Percentiles rank a stretch among this genome's conserved stretches.
Conservation (phyloP, 2,888 invertebrate species). For the Drosophila pseudotalamancana region DNA sequence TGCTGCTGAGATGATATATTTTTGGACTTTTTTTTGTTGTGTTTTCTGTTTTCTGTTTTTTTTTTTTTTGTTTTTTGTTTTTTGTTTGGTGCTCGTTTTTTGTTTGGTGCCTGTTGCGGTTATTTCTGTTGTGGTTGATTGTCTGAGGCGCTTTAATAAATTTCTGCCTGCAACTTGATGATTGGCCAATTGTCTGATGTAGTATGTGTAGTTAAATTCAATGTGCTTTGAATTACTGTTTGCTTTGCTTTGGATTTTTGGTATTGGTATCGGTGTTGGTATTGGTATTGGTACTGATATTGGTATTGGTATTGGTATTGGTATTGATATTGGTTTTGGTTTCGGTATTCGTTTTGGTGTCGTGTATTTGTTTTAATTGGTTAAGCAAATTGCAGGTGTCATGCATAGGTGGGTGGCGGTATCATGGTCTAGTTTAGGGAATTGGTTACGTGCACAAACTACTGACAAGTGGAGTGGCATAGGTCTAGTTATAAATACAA, state of each 20-base stretch:
- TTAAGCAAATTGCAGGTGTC: slow-evolving; percentile 8
- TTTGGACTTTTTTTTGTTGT: slow-evolving; percentile 6
- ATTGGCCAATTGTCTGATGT: slow-evolving; percentile 53
- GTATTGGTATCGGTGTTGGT: not conserved
- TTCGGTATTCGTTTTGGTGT: not conserved
- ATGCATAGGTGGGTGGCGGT: slow-evolving; percentile 21
- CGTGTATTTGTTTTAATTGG: slow-evolving; percentile 3
- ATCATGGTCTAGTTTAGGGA: slow-evolving; percentile 4
- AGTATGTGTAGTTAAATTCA: slow-evolving; percentile 10
- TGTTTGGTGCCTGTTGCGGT: slow-evolving; percentile 25
- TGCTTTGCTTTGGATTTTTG: not conserved
- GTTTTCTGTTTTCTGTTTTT: slow-evolving; percentile 11
- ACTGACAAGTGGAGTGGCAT: slow-evolving; percentile 12
- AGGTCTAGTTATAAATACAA: slow-evolving; percentile 4
- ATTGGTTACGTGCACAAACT: slow-evolving; percentile 30
- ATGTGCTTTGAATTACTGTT: slow-evolving; percentile 16
- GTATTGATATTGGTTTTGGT: not conserved
- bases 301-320: not conserved
- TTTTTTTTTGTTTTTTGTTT: slow-evolving; percentile 14
- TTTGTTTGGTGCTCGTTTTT: slow-evolving; percentile 20
- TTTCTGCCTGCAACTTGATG: slow-evolving; percentile 30
- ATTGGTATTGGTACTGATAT: not conserved
- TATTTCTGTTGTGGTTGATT: slow-evolving; percentile 28
- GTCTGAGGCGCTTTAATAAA: slow-evolving; percentile 19
- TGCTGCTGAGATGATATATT: slow-evolving; percentile 27